phyloP scores from a whole-genome alignment of 2,113 vertebrate species.

The Asarcornis scutulata region DNA sequence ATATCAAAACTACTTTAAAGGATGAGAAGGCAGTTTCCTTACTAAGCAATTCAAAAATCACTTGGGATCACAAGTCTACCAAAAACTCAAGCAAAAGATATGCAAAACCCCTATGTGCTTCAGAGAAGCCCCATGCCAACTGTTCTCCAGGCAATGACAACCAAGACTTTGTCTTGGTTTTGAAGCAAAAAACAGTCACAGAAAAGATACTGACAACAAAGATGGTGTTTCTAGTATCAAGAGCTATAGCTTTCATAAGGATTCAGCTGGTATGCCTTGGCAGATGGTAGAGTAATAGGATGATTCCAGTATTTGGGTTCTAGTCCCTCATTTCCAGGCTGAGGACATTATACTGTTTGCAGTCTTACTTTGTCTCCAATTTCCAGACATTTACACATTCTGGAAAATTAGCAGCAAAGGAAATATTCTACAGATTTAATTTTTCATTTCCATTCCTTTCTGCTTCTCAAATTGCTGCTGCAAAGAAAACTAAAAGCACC shows the following conservation, averaged over 20 bases:
- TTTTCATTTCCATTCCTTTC: neutral
- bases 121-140: neutral
- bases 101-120: neutral
- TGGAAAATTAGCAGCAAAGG: neutral
- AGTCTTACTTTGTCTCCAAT: neutral
- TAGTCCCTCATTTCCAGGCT: neutral
- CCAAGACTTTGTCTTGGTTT: neutral
- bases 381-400: neutral
- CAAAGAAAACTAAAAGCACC: neutral
- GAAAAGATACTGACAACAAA: neutral
- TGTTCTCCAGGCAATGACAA: neutral
- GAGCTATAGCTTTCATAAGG: neutral
- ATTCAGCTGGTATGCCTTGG: neutral
- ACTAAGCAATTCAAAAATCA: neutral
- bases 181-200: neutral
- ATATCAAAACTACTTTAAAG: neutral
- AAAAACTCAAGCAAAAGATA: neutral
- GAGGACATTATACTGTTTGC: neutral
- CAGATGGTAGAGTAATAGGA: neutral
- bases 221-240: neutral
- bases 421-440: neutral
- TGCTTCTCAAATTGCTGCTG: neutral
- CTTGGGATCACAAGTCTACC: neutral
- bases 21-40: conserved; percentile 10
- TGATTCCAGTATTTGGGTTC: neutral